Percentiles rank a stretch among this genome's conserved stretches.
These are phyloP conservation scores for Leguminivora glycinivorella DNA, from an alignment of 1,140 invertebrate species.

Conservation along the genomic window DNA sequence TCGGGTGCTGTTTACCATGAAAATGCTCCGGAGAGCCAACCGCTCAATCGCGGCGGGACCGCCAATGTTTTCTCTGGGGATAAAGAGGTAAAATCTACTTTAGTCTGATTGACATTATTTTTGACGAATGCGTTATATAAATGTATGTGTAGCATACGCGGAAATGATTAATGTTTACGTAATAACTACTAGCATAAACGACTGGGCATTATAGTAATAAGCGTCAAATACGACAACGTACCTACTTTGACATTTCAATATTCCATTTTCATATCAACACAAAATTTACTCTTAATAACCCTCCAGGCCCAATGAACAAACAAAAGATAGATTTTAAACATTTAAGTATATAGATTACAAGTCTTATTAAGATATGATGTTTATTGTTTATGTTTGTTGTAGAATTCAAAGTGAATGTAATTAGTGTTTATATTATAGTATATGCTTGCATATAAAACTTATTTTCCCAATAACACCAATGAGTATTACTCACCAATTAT, in stretches of 20 bases:
- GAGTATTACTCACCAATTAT: too few relatives aligned
- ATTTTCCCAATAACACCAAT: too few relatives aligned
- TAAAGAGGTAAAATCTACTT: slow-evolving; percentile 69
- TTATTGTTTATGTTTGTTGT: too few relatives aligned
- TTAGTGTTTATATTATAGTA: too few relatives aligned
- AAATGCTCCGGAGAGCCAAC: slow-evolving; percentile 66
- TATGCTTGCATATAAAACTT: too few relatives aligned
- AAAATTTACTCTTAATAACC: slow-evolving; percentile 37
- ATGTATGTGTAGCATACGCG: slow-evolving; percentile 46
- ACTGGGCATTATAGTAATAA: slow-evolving; percentile 51
- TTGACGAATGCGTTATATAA: slow-evolving; percentile 42
- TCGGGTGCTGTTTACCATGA: slow-evolving; percentile 74
- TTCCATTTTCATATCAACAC: slow-evolving; percentile 59
- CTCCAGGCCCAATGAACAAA: background rate
- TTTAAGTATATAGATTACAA: background rate
- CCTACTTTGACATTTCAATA: slow-evolving; percentile 60
- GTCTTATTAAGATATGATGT: too few relatives aligned
- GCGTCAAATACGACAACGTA: slow-evolving; percentile 42
- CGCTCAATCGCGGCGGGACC: slow-evolving; percentile 68
- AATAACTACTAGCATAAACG: slow-evolving; percentile 59
- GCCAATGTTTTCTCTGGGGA: slow-evolving; percentile 71
- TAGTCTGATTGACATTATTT: slow-evolving; percentile 41
- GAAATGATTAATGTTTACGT: slow-evolving; percentile 71
- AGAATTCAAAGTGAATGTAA: too few relatives aligned
- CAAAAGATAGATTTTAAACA: background rate